Conservation (phyloP, 2,797 vertebrate genomes). For the Triplophysa yarkandensis region DNA sequence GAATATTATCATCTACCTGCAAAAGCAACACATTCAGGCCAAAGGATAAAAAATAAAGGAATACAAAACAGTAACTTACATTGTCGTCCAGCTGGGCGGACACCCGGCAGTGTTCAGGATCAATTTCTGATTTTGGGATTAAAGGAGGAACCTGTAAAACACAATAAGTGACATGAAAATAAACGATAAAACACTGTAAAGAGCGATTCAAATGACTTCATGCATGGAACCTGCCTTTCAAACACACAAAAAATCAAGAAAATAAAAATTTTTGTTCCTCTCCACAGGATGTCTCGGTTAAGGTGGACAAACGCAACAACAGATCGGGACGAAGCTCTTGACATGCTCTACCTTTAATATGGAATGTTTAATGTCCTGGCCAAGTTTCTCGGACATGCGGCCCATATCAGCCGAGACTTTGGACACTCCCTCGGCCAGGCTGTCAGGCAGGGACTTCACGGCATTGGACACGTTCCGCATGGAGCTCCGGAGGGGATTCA, state of each 20-base stretch:
- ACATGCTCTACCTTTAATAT: conserved; percentile 89
- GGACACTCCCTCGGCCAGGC: conserved; percentile 96
- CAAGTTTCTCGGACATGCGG: conserved; percentile 94
- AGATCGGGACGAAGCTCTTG: not conserved
- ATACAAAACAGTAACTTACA: conserved; percentile 74
- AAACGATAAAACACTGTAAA: not conserved
- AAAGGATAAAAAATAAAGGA: not conserved
- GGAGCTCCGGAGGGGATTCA: conserved; percentile 96
- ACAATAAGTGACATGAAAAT: not conserved
- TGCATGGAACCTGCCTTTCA: not conserved
- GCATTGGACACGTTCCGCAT: conserved; percentile 98
- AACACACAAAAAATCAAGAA: not conserved
- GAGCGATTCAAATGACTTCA: not conserved
- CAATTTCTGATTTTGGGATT: conserved; percentile 89
- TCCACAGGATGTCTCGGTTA: not conserved
- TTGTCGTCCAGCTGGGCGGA: conserved; percentile 96
- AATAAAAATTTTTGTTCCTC: not conserved
- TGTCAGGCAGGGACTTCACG: conserved; percentile 95
- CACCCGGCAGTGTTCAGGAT: conserved; percentile 93
- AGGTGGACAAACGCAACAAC: not conserved
- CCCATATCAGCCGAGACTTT: conserved; percentile 99
- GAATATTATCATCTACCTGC: conserved; percentile 97
- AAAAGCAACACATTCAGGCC: not conserved
- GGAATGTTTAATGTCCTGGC: conserved; percentile 96
- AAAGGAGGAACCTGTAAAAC: conserved; percentile 72